Evolutionary conservation across 2,113 vertebrate species (phyloP).

Genomic region (Cebus imitator): DNA sequence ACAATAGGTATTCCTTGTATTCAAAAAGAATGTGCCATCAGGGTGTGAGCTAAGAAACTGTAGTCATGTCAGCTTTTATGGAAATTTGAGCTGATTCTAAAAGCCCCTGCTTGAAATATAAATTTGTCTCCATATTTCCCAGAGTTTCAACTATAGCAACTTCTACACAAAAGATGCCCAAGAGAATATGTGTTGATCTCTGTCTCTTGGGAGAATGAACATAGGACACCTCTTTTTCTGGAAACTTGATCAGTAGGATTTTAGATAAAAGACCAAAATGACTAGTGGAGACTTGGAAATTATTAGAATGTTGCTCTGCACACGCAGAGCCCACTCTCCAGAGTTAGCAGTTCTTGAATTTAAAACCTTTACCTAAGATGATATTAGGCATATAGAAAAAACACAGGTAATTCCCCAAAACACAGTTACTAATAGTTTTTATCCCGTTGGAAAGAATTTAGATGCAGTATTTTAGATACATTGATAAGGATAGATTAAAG

Average conservation of each 20-base stretch:
- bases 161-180: background rate
- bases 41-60: background rate
- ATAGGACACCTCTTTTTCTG: background rate
- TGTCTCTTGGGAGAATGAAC: background rate
- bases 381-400: background rate
- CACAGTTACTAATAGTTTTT: background rate
- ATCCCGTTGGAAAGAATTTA: background rate
- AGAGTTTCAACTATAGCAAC: background rate
- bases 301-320: background rate
- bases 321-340: background rate
- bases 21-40: background rate
- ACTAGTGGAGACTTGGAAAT: background rate
- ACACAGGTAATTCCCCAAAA: background rate
- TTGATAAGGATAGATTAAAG: background rate
- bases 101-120: conserved; percentile 10
- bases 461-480: background rate
- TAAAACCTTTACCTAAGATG: conserved; percentile 26
- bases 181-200: background rate
- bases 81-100: background rate
- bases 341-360: background rate
- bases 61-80: background rate
- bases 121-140: background rate
- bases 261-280: conserved; percentile 15
- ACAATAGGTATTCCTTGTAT: background rate
- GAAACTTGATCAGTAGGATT: background rate